Percentiles rank a stretch among this genome's conserved stretches.
phyloP scores from a whole-genome alignment of 2,888 invertebrate species.

The Caenorhabditis angaria region DNA sequence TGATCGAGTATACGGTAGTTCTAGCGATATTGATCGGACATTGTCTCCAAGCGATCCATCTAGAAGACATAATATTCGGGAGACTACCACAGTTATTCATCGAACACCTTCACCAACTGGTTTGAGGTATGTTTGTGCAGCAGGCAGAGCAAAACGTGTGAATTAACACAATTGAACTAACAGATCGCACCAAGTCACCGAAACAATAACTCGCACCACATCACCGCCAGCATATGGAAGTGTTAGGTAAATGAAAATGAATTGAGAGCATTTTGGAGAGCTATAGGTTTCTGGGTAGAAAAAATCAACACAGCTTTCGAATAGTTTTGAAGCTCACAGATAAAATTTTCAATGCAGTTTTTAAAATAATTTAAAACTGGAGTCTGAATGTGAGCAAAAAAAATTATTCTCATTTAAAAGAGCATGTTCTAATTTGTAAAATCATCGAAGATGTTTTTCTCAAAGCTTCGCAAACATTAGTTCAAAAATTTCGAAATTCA shows the following conservation, averaged over 20 bases:
- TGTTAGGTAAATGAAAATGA: conserved; percentile 20
- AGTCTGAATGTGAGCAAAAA: too few relatives aligned
- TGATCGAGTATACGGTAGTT: conserved; percentile 47
- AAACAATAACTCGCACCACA: conserved; percentile 43
- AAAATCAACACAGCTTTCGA: too few relatives aligned
- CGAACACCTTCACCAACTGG: conserved; percentile 51
- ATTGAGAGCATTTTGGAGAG: background rate
- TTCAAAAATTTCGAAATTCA: too few relatives aligned
- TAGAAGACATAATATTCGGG: conserved; percentile 44
- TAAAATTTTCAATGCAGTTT: too few relatives aligned
- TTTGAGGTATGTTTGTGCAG: conserved; percentile 31
- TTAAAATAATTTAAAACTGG: too few relatives aligned
- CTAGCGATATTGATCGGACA: conserved; percentile 41
- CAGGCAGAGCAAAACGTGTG: background rate
- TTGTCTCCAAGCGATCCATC: conserved; percentile 42
- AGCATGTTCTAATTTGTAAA: too few relatives aligned
- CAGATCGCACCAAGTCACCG: conserved; percentile 39
- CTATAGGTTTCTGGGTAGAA: background rate
- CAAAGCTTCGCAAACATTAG: too few relatives aligned
- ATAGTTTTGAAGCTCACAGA: too few relatives aligned
- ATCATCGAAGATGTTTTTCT: too few relatives aligned
- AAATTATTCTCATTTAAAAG: too few relatives aligned
- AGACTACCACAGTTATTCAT: conserved; percentile 42
- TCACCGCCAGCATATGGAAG: conserved; percentile 40
- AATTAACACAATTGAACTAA: too few relatives aligned